Conservation (phyloP, 2,797 vertebrate genomes). For the Dermochelys coriacea region DNA sequence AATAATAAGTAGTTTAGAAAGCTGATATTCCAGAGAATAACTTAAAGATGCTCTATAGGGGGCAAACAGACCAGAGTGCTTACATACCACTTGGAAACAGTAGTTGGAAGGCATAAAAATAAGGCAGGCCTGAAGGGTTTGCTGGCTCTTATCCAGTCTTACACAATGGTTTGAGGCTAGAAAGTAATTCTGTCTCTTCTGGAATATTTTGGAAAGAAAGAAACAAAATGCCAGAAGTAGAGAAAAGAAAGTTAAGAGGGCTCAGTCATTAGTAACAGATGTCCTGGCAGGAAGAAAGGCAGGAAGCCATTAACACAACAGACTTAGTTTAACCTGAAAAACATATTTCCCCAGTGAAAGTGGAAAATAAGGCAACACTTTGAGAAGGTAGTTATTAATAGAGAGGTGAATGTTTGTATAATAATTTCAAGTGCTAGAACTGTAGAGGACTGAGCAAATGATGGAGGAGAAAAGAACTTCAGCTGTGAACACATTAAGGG, state of each 20-base stretch:
- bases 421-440: not conserved
- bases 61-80: not conserved
- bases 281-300: not conserved
- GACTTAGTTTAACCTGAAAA: not conserved
- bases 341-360: not conserved
- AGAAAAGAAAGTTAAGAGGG: not conserved
- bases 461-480: not conserved
- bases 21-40: not conserved
- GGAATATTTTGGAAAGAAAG: not conserved
- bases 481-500: not conserved
- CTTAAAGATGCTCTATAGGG: not conserved
- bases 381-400: not conserved
- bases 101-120: not conserved
- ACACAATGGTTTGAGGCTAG: not conserved
- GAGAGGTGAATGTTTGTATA: not conserved
- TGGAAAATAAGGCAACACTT: not conserved
- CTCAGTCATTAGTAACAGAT: not conserved
- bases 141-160: not conserved
- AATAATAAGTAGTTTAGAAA: not conserved
- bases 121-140: not conserved
- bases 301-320: not conserved
- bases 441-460: not conserved
- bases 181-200: not conserved
- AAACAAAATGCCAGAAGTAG: not conserved
- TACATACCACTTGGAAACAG: not conserved